Evolutionary conservation across 2,113 vertebrate genomes (phyloP).

Genomic region (Spizaetus ornatus): DNA sequence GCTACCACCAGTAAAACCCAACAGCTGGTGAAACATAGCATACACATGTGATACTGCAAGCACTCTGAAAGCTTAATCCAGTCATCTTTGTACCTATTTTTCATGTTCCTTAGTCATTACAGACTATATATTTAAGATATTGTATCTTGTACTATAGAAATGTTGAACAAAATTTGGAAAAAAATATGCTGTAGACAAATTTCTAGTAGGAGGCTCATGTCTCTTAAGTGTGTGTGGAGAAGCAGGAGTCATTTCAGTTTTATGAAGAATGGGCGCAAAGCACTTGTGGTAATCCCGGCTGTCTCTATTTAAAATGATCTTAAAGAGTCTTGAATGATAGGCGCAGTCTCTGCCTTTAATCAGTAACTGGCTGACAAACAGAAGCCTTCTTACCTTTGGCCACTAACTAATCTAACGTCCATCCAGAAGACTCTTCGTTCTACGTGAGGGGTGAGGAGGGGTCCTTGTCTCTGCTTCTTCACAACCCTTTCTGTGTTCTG

Average conservation of each 20-base stretch:
- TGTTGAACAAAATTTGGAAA: neutral
- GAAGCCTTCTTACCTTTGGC: neutral
- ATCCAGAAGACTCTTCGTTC: neutral
- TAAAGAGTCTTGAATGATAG: neutral
- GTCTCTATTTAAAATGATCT: neutral
- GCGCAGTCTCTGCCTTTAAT: neutral
- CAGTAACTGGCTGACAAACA: neutral
- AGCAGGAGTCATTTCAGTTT: neutral
- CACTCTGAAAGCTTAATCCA: neutral
- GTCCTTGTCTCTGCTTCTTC: neutral
- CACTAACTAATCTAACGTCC: neutral
- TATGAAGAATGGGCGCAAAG: neutral
- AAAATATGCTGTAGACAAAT: neutral
- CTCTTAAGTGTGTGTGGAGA: neutral
- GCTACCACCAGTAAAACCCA: neutral
- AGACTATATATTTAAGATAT: neutral
- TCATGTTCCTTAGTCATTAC: neutral
- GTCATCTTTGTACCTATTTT: neutral
- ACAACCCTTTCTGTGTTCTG: neutral
- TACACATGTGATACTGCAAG: neutral
- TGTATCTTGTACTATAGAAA: neutral
- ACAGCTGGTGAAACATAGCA: neutral
- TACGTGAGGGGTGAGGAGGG: neutral
- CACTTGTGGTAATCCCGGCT: neutral
- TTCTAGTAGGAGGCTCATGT: neutral